Percentiles rank a stretch among this genome's conserved stretches.
Conservation (phyloP, 2,888 invertebrate species). For the Cantharis rustica region DNA sequence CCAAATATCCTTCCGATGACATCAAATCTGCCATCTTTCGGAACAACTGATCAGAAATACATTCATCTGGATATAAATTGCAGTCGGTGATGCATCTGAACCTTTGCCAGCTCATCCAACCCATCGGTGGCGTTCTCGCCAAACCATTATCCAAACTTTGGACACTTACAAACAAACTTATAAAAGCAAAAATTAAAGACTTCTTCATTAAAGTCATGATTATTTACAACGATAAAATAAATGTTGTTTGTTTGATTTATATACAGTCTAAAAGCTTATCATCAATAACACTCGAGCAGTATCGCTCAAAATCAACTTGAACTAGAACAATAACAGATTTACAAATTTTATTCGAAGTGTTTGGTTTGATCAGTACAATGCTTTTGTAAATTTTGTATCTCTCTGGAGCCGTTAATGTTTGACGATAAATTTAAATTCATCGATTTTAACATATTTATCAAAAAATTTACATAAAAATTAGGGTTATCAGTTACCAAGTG, state of each 20-base stretch:
- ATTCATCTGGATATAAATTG: conserved; percentile 65
- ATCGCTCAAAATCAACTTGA: neutral
- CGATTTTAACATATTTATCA: no score
- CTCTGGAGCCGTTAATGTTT: no score
- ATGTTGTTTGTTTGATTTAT: neutral
- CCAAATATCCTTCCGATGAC: conserved; percentile 63
- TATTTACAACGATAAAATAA: neutral
- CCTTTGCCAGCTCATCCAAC: conserved; percentile 73
- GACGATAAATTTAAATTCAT: no score
- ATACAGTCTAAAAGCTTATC: neutral
- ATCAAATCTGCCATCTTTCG: conserved; percentile 61
- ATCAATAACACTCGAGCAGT: neutral
- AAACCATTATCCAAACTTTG: conserved; percentile 64
- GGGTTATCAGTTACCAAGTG: neutral
- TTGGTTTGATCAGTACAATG: neutral
- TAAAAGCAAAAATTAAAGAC: neutral
- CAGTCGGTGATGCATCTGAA: conserved; percentile 70
- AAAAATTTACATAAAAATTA: neutral
- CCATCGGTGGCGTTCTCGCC: conserved; percentile 72
- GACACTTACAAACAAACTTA: conserved; percentile 1
- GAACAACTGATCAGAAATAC: conserved; percentile 64
- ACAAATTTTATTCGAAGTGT: neutral
- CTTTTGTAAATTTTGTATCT: neutral
- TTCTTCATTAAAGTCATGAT: neutral
- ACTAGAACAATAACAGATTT: neutral